A percentile compares a stretch with the other conserved stretches of the same genome.
phyloP scores from a whole-genome alignment of 2,888 invertebrate genomes.

The Callosobruchus maculatus region DNA sequence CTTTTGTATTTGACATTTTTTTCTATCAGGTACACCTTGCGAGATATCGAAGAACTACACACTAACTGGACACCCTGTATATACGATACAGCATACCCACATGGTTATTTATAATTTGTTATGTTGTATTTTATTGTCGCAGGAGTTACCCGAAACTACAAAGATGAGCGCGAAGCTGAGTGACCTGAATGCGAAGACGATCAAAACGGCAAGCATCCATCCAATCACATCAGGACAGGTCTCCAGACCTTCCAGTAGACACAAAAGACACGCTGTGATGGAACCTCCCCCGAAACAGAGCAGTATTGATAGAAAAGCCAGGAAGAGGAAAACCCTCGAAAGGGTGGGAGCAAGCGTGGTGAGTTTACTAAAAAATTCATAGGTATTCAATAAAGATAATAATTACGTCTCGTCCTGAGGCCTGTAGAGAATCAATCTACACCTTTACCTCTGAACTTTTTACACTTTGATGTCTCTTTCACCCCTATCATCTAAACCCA shows the following conservation, averaged over 20 bases:
- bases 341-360: slow-evolving; percentile 60
- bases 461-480: no score
- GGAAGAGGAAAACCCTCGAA: slow-evolving; percentile 62
- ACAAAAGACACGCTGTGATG: slow-evolving; percentile 41
- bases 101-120: no score
- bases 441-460: no score
- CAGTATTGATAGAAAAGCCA: slow-evolving; percentile 39
- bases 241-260: slow-evolving; percentile 36
- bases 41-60: no score
- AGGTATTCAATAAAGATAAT: no score
- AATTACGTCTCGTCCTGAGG: no score
- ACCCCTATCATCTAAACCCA: no score
- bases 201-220: slow-evolving; percentile 38
- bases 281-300: slow-evolving; percentile 25
- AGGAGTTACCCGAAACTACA: slow-evolving; percentile 49
- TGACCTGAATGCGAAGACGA: slow-evolving; percentile 32
- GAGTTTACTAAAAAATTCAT: slow-evolving; percentile 45
- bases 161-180: slow-evolving; percentile 31
- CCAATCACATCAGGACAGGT: slow-evolving; percentile 13
- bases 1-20: no score
- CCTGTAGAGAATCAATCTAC: no score
- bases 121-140: slow-evolving; percentile 1
- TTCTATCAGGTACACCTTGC: no score
- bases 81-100: no score
- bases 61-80: no score